Base-by-base conservation (phyloP, 2,797 vertebrate species). In the Myripristis jacobus region DNA sequence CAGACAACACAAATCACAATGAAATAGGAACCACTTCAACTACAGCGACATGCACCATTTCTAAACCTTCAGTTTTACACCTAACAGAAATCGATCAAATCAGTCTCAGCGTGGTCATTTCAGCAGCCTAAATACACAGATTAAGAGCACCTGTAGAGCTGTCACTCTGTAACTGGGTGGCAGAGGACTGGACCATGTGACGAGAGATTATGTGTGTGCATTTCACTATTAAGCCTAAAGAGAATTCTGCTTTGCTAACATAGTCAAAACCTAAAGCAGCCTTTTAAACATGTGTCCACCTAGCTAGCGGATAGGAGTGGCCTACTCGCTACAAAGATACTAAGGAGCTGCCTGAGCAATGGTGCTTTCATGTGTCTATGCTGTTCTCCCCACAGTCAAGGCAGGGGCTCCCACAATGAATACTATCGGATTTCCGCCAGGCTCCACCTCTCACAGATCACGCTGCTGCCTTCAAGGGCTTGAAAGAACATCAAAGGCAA, bases 401-500 rank as follows among this genome's bases (percentile, higher is more conserved):
- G 80, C 80, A 67, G 73, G 72, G 73, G 74, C 70, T 87, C 73
- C 76, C 61, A 73, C 84, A 79, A 69, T 80, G 77, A 90, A 90
- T 75, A 79, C 87, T 83, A 92, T 91, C 88, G 75, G 81, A 88
- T 87, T 91, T 91, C 80, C 75, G 11, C 77, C 88, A 91, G 89
- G 70, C 89, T 87, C 84, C 84, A 79, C 86, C 88, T 88, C 84
- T 79, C 62, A 66, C 76, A 79, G 87, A 90, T 88, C 87, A 91
- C 56, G 70, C 68, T 66, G 84, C 83, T 81, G 85, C 89, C 89
- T 92, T 88, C 82, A 87, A 91, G 90, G 84, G 79, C 86, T 89
- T 86, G 77, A 87, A 80, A 62, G 56, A 82, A 92, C 90, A 93
- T 94, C 89, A 93, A 92, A 94, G 85, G 85, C 56, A 70, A 52